Evolutionary conservation across 1,140 invertebrate genomes (phyloP).

Genomic region (Triops longicaudatus): DNA sequence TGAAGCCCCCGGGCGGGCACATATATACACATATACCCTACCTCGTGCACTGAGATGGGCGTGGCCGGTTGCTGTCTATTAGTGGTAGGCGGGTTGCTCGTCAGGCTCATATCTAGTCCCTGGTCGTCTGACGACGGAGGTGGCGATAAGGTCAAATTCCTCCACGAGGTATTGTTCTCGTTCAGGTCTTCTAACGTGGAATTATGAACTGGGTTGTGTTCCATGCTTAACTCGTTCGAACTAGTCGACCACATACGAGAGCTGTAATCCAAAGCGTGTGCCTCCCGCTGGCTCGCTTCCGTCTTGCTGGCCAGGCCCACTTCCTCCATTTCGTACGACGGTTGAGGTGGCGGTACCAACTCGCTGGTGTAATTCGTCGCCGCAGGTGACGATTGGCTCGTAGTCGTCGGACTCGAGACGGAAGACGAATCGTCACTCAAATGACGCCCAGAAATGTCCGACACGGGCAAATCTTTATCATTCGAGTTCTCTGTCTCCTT

Average conservation of each 20-base stretch:
- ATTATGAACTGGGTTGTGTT: background rate
- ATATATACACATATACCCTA: background rate
- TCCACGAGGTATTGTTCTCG: background rate
- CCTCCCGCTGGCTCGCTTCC: background rate
- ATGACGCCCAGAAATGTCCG: background rate
- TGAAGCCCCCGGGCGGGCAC: no score
- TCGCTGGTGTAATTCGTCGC: background rate
- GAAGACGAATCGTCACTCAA: constrained; percentile 22
- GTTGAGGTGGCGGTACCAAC: constrained; percentile 18
- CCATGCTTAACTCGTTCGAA: background rate
- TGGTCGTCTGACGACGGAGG: constrained; percentile 1
- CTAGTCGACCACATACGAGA: background rate
- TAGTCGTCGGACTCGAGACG: constrained; percentile 11
- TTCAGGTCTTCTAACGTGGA: background rate
- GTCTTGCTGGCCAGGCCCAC: background rate
- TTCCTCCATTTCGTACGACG: background rate
- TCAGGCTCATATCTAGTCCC: constrained; percentile 6
- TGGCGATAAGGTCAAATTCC: background rate
- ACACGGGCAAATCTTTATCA: background rate
- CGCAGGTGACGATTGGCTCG: constrained; percentile 5
- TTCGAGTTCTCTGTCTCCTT: background rate
- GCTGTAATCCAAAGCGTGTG: background rate
- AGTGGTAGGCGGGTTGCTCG: background rate
- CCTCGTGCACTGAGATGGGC: background rate
- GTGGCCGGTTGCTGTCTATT: constrained; percentile 6